These are phyloP conservation scores for Rhabdomys dilectus DNA, from an alignment of 2,113 vertebrate species.

Conservation along the genomic window DNA sequence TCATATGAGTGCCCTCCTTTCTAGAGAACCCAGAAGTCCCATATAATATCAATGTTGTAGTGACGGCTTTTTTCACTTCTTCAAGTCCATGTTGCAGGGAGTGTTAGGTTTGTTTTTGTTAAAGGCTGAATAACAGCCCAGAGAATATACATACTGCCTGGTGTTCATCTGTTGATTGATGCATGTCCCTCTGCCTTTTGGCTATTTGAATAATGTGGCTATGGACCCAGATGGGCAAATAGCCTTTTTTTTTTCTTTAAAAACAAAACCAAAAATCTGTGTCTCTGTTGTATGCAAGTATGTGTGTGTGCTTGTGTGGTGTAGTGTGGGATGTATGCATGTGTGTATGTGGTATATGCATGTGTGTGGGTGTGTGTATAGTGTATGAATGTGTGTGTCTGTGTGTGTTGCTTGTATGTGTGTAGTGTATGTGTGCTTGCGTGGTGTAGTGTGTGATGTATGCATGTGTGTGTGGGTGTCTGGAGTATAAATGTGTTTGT, in stretches of 20 bases:
- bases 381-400: neutral
- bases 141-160: no score
- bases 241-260: neutral
- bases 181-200: neutral
- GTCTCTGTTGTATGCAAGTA: neutral
- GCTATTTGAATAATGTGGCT: neutral
- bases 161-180: neutral
- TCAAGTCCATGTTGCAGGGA: neutral
- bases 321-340: neutral
- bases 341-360: neutral
- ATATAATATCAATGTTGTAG: neutral
- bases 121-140: neutral
- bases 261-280: neutral
- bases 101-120: neutral
- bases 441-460: neutral
- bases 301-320: neutral
- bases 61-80: neutral
- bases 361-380: neutral
- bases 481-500: neutral
- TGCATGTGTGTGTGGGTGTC: neutral
- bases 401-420: neutral
- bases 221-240: no score
- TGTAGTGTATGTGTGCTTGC: neutral
- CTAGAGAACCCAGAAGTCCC: neutral
- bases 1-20: no score